A percentile compares a stretch with the other conserved stretches of the same genome.
Conservation (phyloP, 1,140 invertebrate species). For the Drosophila ironensis region DNA sequence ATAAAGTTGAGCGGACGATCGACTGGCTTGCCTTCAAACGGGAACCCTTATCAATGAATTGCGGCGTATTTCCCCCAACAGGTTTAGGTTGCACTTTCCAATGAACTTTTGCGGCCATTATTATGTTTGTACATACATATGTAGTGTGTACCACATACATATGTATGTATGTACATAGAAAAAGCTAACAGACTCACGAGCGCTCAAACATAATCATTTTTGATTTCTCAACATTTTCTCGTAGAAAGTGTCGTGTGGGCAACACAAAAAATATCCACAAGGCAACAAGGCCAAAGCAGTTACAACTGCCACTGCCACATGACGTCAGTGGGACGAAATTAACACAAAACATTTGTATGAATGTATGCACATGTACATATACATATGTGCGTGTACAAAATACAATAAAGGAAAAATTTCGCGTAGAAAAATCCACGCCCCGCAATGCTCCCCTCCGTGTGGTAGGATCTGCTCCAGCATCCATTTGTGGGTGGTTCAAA, state of each 20-base stretch:
- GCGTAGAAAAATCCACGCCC: neutral
- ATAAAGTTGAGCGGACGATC: constrained; percentile 10
- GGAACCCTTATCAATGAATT: constrained; percentile 66
- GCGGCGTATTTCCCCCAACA: constrained; percentile 66
- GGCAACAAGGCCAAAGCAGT: constrained; percentile 31
- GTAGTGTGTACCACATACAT: too few relatives aligned
- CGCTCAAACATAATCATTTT: constrained; percentile 53
- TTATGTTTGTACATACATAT: constrained; percentile 7
- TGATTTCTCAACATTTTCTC: constrained; percentile 79
- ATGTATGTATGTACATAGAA: neutral
- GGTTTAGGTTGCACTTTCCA: constrained; percentile 69
- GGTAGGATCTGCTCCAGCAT: constrained; percentile 2
- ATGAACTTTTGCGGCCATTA: constrained; percentile 65
- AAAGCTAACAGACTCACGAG: neutral
- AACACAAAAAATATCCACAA: constrained; percentile 16
- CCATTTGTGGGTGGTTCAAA: constrained; percentile 64
- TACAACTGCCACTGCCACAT: constrained; percentile 15
- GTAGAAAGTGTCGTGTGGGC: constrained; percentile 76
- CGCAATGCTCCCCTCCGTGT: neutral
- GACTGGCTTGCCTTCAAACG: constrained; percentile 38
- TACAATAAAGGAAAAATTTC: too few relatives aligned
- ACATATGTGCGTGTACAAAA: too few relatives aligned
- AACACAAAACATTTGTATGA: constrained; percentile 14
- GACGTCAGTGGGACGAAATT: constrained; percentile 20
- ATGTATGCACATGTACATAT: too few relatives aligned